A percentile compares a stretch with the other conserved stretches of the same genome.
Evolutionary conservation across 2,113 vertebrate species (phyloP).

Genomic region (Aleadryas rufinucha): DNA sequence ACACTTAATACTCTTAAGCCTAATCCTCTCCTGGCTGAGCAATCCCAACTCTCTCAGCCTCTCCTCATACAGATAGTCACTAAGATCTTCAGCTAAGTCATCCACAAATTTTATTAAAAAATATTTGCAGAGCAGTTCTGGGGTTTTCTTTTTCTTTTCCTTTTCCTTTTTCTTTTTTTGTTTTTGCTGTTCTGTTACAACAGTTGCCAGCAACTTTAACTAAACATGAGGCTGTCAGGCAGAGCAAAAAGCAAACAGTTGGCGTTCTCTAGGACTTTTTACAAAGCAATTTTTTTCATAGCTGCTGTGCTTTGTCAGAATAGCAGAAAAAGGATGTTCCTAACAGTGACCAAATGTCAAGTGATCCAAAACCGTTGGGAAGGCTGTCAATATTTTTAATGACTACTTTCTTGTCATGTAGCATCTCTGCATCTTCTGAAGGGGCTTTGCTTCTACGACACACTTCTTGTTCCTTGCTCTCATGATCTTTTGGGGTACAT

Average conservation of each 20-base stretch:
- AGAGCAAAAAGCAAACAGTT: neutral
- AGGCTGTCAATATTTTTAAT: neutral
- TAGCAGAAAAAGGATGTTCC: neutral
- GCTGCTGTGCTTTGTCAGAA: neutral
- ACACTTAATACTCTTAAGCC: neutral
- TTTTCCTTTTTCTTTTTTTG: too few relatives aligned
- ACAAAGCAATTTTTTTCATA: neutral
- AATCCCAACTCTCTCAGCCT: neutral
- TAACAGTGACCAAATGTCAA: neutral
- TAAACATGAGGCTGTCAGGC: neutral
- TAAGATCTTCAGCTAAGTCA: neutral
- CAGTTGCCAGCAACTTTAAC: neutral
- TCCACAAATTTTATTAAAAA: neutral
- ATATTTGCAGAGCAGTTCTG: neutral
- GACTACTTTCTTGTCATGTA: neutral
- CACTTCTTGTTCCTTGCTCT: neutral
- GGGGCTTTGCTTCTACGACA: neutral
- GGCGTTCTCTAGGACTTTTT: neutral
- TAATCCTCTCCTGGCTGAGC: neutral
- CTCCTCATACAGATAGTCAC: neutral
- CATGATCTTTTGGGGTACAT: neutral
- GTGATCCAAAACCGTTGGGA: neutral
- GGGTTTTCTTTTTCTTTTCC: too few relatives aligned
- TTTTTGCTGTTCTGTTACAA: neutral
- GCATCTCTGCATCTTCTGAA: neutral